Base-by-base conservation (phyloP, 2,888 invertebrate genomes). In the Agonum fuliginosum region DNA sequence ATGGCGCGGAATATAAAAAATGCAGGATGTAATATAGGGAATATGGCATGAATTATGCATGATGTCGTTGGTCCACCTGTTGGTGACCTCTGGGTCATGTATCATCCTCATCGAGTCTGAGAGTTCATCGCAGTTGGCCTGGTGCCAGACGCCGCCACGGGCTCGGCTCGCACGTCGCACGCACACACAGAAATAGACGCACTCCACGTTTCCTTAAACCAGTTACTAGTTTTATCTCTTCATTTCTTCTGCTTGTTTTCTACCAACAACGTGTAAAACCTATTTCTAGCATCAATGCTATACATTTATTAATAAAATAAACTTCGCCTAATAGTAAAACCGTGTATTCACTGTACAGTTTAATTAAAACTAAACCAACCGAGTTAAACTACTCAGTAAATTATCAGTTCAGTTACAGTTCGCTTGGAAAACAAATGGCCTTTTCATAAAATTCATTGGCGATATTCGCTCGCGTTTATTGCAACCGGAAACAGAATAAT, bases 21-120 rank as follows among this genome's bases (percentile, higher is more conserved):
- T 12, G 4, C 22, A 22, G 3, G 10, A 5, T 12, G 54, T 54
- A 54, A 22, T 22, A 22, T 54, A 12, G 54, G 48, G 19, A 8
- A 24, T 37, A 37, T 37, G n/a, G 37, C 37, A 12, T 37, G 37
- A 37, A 37, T 37, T 37, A 37, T 37, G 37, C 12, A 37, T 37
- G 37, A 37, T 37, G 37, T 37, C 37, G 37, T n/a, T 3, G 54
- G 54, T 54, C 70, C 71, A 71, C 48, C 51, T 71, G 51, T 71
- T 71, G 71, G 48, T 27, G 41, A 71, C 71, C 48, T 27, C 71
- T 71, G 71, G 27, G 10, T 8, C 51, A 71, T 51, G 48, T 71
- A 71, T 71, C 71, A 71, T 71, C 71, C n/a, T 71, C 43, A 12
- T 67, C 67, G 62, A 41, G 67, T 43, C 67, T 67, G 67, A 34